phyloP scores from a whole-genome alignment of 2,888 invertebrate genomes.

The Phortica magna region DNA sequence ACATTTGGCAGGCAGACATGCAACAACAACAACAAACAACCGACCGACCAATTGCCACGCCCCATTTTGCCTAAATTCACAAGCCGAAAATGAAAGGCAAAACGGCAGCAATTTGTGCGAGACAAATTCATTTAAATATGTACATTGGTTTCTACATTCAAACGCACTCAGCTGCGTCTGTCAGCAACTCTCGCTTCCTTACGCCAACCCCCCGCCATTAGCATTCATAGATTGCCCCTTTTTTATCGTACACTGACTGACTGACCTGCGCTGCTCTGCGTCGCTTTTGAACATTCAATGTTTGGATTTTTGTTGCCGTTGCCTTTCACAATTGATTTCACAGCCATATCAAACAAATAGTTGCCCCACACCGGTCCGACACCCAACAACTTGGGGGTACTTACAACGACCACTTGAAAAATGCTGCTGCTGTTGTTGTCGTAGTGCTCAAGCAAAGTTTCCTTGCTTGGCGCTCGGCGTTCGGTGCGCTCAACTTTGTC shows the following conservation, averaged over 20 bases:
- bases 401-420: background rate
- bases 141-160: constrained; percentile 31
- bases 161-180: background rate
- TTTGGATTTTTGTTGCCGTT: constrained; percentile 39
- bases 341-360: constrained; percentile 40
- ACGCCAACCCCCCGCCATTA: background rate
- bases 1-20: constrained; percentile 48
- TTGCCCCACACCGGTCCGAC: constrained; percentile 12
- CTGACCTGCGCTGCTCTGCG: background rate
- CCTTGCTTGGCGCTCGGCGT: constrained; percentile 13
- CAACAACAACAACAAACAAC: constrained; percentile 31
- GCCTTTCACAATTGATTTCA: constrained; percentile 62
- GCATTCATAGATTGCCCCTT: constrained; percentile 8
- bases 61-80: constrained; percentile 63
- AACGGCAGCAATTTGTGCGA: constrained; percentile 72
- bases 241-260: constrained; percentile 4
- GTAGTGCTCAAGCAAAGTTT: too few species aligned
- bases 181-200: too few species aligned
- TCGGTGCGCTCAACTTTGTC: background rate
- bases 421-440: constrained; percentile 38
- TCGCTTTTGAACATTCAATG: constrained; percentile 27
- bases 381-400: constrained; percentile 14
- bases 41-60: constrained; percentile 24
- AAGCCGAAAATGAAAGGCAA: constrained; percentile 59
- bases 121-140: constrained; percentile 73